Conservation (phyloP, 2,113 vertebrate species). For the Illadopsis cleaveri region DNA sequence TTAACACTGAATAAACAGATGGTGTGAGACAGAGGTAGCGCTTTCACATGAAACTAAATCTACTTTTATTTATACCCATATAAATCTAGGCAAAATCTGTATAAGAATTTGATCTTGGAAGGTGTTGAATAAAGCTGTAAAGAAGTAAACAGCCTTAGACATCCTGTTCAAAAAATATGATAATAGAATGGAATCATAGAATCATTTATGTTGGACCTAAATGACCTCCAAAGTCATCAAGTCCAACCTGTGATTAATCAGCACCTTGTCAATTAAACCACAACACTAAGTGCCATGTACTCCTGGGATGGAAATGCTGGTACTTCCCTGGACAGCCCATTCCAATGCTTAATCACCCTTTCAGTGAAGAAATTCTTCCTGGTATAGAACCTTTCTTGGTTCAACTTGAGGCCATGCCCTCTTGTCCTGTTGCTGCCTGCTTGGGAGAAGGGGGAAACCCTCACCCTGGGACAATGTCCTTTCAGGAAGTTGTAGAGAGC, state of each 20-base stretch:
- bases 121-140: not conserved
- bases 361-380: not conserved
- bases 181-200: not conserved
- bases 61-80: not conserved
- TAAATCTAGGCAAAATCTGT: not conserved
- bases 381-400: not conserved
- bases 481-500: not conserved
- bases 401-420: not conserved
- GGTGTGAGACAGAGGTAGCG: not conserved
- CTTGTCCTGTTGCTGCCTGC: not conserved
- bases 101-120: not conserved
- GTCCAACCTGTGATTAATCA: not conserved
- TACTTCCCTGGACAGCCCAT: not conserved
- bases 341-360: not conserved
- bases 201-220: not conserved
- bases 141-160: not conserved
- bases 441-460: not conserved
- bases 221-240: rapidly evolving
- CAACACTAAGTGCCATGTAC: not conserved
- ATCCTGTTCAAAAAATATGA: not conserved
- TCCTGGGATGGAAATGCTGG: not conserved
- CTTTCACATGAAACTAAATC: not conserved
- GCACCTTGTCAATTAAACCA: not conserved
- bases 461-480: not conserved
- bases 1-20: not conserved